phyloP scores from a whole-genome alignment of 2,797 vertebrate species.

The Gallinago nigripennis region DNA sequence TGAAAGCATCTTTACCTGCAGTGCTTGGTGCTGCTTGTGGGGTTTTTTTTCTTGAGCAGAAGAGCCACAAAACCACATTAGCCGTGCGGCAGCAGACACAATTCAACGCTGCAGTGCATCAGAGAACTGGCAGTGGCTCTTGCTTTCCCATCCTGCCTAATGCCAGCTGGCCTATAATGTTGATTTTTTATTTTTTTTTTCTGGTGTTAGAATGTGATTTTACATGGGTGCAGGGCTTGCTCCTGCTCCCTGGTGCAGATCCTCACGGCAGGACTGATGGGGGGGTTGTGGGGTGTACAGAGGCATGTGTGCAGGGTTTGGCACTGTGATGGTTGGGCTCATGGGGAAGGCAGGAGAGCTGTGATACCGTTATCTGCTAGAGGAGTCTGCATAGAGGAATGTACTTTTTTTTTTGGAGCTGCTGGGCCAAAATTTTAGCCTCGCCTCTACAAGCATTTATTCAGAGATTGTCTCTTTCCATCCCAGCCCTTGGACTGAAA shows the following conservation, averaged over 20 bases:
- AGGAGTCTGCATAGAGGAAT: neutral
- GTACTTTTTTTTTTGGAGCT: neutral
- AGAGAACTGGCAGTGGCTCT: conserved; percentile 11
- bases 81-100: neutral
- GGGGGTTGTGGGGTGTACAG: neutral
- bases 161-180: conserved; percentile 17
- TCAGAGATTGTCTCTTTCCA: neutral
- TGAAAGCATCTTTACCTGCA: neutral
- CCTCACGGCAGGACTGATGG: neutral
- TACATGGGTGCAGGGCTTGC: neutral
- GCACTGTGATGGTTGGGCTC: neutral
- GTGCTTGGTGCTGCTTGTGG: neutral
- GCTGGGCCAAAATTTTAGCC: neutral
- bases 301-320: neutral
- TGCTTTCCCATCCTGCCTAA: neutral
- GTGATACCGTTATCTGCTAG: neutral
- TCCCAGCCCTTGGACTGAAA: neutral
- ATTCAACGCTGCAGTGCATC: conserved; percentile 20
- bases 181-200: neutral
- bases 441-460: neutral
- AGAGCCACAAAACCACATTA: neutral
- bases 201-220: neutral
- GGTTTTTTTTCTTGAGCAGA: neutral
- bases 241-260: neutral
- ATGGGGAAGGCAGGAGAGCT: neutral